Evolutionary conservation across 30 jellyfish, hydroid and myxozoan genomes (phyloP).

Genomic region (Sanderia malayensis): DNA sequence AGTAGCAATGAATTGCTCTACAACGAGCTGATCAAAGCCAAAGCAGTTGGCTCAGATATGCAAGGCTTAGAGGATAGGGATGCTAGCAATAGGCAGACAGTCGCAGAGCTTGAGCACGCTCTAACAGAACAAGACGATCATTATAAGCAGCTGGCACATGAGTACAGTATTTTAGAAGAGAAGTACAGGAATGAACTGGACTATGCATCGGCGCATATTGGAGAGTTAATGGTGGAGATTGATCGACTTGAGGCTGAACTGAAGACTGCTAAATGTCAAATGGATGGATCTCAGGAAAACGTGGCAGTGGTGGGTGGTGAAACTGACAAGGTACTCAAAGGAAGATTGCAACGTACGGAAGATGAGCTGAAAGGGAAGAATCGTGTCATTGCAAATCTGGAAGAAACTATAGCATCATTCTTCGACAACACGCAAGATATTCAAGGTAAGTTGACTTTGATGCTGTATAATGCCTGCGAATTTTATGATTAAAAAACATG

Average conservation of each 20-base stretch:
- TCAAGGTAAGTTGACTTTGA: conserved; percentile 36
- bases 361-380: conserved; percentile 51
- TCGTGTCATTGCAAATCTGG: conserved; percentile 23
- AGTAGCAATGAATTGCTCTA: conserved; percentile 30
- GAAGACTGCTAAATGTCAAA: conserved; percentile 4
- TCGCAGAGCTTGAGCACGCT: conserved; percentile 12
- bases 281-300: neutral
- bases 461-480: too few relatives aligned
- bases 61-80: neutral
- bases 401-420: conserved; percentile 39
- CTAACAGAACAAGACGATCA: conserved; percentile 32
- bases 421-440: conserved; percentile 22
- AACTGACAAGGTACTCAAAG: conserved; percentile 12
- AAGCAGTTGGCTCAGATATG: neutral
- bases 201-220: conserved; percentile 49
- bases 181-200: conserved; percentile 57
- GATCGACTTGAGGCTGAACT: conserved; percentile 36
- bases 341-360: conserved; percentile 20
- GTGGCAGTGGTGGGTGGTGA: neutral
- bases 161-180: conserved; percentile 46
- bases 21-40: conserved; percentile 36
- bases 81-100: conserved; percentile 1
- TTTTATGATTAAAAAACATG: too few relatives aligned
- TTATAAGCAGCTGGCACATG: conserved; percentile 26
- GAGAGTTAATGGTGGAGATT: conserved; percentile 33